Conservation (phyloP, 2,113 vertebrate species). For the Myiopsitta monachus region DNA sequence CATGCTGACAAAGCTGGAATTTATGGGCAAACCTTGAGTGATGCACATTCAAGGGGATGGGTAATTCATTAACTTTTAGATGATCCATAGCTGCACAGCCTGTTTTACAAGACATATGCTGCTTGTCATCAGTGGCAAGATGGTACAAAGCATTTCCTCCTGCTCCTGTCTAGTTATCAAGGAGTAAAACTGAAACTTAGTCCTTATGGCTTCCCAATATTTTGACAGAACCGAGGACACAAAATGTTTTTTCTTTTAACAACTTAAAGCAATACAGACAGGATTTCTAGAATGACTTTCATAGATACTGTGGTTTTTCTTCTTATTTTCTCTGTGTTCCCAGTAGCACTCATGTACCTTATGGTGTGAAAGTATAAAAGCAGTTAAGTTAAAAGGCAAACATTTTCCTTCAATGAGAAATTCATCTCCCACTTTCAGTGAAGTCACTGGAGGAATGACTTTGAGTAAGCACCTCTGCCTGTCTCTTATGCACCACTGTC, state of each 20-base stretch:
- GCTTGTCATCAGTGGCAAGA: neutral
- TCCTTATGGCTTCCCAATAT: neutral
- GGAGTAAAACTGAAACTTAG: neutral
- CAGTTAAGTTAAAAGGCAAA: constrained; percentile 17
- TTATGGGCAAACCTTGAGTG: neutral
- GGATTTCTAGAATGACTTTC: neutral
- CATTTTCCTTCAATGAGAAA: neutral
- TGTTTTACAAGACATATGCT: neutral
- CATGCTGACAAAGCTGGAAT: neutral
- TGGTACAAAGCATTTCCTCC: neutral
- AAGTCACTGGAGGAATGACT: neutral
- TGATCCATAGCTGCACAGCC: neutral
- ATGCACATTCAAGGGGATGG: neutral
- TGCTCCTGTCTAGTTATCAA: neutral
- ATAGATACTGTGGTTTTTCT: neutral
- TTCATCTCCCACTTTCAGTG: neutral
- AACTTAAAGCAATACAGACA: neutral
- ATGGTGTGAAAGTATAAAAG: neutral
- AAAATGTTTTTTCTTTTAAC: neutral
- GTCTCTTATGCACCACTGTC: neutral
- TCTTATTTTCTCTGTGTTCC: neutral
- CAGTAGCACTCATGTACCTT: neutral
- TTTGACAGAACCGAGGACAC: neutral
- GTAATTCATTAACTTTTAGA: neutral
- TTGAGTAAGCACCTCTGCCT: neutral